phyloP scores from a whole-genome alignment of 2,113 vertebrate species.

The Carollia perspicillata region DNA sequence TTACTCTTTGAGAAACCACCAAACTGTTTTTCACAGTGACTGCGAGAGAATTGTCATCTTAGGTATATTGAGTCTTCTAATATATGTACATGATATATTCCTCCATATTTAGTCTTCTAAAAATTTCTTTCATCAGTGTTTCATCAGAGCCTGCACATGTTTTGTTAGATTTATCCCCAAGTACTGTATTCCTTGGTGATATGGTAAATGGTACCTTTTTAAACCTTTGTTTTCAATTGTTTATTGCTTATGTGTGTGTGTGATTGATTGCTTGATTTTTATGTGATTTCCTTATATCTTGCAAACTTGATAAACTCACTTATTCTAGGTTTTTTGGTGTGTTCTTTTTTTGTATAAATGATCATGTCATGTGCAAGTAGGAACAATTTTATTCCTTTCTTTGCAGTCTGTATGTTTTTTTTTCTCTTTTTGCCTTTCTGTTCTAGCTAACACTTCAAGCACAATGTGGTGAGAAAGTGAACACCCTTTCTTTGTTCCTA shows the following conservation, averaged over 20 bases:
- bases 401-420: not conserved
- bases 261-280: not conserved
- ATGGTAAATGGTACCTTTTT: not conserved
- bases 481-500: not conserved
- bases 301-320: not conserved
- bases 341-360: conserved; percentile 12
- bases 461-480: not conserved
- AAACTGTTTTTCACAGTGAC: not conserved
- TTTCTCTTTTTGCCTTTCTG: not conserved
- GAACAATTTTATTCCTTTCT: not conserved
- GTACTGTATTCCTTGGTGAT: not conserved
- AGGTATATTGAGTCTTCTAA: not conserved
- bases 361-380: not conserved
- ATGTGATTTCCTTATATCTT: not conserved
- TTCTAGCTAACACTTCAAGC: not conserved
- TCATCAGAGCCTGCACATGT: not conserved
- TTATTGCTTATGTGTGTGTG: not conserved
- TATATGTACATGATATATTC: not conserved
- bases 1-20: not conserved
- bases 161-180: not conserved
- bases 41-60: not conserved
- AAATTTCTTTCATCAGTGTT: conserved; percentile 1
- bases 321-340: not conserved
- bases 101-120: not conserved
- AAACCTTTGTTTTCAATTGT: not conserved